Evolutionary conservation across 2,888 invertebrate species (phyloP).

Genomic region (Drosophila nr. perissopoda): DNA sequence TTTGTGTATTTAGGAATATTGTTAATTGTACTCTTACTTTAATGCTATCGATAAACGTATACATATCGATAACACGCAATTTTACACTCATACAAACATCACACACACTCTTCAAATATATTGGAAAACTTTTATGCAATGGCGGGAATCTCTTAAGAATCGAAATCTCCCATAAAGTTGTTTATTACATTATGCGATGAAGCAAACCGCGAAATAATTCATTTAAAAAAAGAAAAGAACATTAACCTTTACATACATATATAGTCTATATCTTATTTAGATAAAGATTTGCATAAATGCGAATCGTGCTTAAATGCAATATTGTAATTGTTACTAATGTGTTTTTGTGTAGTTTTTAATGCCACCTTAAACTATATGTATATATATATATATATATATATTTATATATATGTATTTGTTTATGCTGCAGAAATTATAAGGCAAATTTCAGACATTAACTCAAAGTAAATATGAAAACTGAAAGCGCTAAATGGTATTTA

Average conservation of each 20-base stretch:
- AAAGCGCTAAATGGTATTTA: neutral
- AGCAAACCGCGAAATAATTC: slow-evolving; percentile 30
- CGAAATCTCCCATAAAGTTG: slow-evolving; percentile 32
- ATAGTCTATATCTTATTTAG: slow-evolving; percentile 46
- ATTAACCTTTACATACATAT: slow-evolving; percentile 33
- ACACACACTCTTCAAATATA: slow-evolving; percentile 5
- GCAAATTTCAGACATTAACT: slow-evolving; percentile 12
- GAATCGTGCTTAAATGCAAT: slow-evolving; percentile 37
- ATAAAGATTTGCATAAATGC: slow-evolving; percentile 42
- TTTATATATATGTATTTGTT: slow-evolving; percentile 24
- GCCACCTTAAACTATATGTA: slow-evolving; percentile 32
- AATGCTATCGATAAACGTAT: neutral
- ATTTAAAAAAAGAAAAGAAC: slow-evolving; percentile 13
- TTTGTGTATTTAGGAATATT: neutral
- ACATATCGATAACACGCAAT: slow-evolving; percentile 9
- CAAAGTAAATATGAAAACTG: slow-evolving; percentile 9
- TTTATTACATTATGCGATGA: slow-evolving; percentile 42
- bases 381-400: neutral
- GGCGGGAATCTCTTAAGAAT: slow-evolving; percentile 31
- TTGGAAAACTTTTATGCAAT: slow-evolving; percentile 5
- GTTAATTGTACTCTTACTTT: neutral
- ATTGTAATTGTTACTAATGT: slow-evolving; percentile 70
- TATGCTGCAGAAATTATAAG: slow-evolving; percentile 35
- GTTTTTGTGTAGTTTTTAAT: slow-evolving; percentile 72
- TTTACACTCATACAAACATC: slow-evolving; percentile 2